phyloP scores from a whole-genome alignment of 2,113 vertebrate genomes.

The Scopus umbretta region DNA sequence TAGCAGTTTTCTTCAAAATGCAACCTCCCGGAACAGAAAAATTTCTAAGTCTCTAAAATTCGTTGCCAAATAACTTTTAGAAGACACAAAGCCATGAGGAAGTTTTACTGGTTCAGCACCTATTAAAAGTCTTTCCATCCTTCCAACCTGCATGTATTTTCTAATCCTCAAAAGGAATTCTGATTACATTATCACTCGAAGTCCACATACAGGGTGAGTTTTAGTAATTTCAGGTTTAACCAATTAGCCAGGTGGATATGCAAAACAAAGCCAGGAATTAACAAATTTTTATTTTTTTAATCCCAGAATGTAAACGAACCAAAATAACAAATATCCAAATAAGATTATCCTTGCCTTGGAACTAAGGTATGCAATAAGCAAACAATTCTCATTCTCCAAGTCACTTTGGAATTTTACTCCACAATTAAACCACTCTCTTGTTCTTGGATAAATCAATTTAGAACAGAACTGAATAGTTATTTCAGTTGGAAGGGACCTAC shows the following conservation, averaged over 20 bases:
- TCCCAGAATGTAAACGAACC: neutral
- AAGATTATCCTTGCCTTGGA: neutral
- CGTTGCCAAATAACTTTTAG: neutral
- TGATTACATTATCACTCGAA: neutral
- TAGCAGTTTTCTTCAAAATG: neutral
- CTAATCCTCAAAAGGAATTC: neutral
- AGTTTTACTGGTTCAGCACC: neutral
- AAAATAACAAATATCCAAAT: neutral
- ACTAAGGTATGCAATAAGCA: neutral
- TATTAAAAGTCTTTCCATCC: neutral
- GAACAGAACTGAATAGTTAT: neutral
- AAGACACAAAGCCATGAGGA: neutral
- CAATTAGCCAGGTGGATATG: neutral
- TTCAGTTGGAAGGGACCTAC: neutral
- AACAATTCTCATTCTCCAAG: neutral
- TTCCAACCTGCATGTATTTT: neutral
- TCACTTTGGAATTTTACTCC: neutral
- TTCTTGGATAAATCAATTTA: neutral
- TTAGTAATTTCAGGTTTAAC: neutral
- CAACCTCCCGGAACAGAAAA: neutral
- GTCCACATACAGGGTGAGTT: neutral
- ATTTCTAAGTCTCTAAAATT: neutral
- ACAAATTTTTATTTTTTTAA: neutral
- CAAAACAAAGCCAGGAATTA: neutral
- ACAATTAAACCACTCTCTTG: neutral